A percentile compares a stretch with the other conserved stretches of the same genome.
phyloP scores from a whole-genome alignment of 2,888 invertebrate species.

The Corbicula japonica region DNA sequence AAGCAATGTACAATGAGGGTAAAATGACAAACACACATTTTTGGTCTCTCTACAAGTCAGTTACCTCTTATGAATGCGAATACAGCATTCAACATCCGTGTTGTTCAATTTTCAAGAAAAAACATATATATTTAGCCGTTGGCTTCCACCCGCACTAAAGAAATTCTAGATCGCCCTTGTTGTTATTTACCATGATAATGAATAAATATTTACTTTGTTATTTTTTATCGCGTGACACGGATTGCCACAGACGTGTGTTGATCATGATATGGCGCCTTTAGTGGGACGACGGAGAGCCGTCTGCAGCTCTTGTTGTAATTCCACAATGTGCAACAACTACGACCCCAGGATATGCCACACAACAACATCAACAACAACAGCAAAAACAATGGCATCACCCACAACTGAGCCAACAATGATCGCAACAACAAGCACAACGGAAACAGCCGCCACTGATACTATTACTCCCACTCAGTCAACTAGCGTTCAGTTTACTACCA shows the following conservation, averaged over 20 bases:
- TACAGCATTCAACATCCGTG: background rate
- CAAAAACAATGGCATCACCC: background rate
- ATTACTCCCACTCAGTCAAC: no score
- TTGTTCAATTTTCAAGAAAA: no score
- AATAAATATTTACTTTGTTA: background rate
- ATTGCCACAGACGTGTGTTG: background rate
- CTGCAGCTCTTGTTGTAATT: conserved; percentile 26
- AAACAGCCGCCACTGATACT: no score
- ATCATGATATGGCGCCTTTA: background rate
- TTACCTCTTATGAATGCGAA: background rate
- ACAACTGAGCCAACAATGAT: background rate
- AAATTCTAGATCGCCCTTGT: background rate
- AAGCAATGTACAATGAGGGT: no score
- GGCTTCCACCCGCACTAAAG: background rate
- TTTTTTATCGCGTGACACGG: no score
- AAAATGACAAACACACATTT: no score
- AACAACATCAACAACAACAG: background rate
- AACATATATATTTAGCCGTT: no score
- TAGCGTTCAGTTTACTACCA: no score
- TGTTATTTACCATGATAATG: background rate
- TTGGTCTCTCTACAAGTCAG: no score
- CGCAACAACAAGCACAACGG: background rate
- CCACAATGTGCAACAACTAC: conserved; percentile 27
- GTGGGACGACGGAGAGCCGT: background rate
- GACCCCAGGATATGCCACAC: background rate